These are phyloP conservation scores for Stigmatopora argus DNA, from an alignment of 2,113 vertebrate species.

Conservation along the genomic window DNA sequence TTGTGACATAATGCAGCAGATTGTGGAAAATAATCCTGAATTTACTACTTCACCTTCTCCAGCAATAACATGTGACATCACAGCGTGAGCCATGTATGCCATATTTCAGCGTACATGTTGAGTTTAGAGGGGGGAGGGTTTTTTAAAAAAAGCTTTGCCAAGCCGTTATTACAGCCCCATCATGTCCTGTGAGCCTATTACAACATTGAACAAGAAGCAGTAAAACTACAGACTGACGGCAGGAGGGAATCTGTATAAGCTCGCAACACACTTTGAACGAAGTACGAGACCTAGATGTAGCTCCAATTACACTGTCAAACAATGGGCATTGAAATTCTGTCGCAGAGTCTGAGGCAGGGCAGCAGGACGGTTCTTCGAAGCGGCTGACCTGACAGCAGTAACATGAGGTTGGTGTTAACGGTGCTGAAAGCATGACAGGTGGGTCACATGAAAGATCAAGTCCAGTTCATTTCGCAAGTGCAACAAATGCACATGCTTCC, in stretches of 20 bases:
- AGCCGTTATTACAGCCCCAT: conserved; percentile 67
- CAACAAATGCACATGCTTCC: conserved; percentile 86
- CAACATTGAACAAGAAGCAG: conserved; percentile 58
- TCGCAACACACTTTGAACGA: conserved; percentile 29
- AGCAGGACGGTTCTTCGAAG: conserved; percentile 30
- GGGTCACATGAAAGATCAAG: conserved; percentile 80
- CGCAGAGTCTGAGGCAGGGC: neutral
- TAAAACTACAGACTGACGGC: conserved; percentile 42
- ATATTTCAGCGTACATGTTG: conserved; percentile 61
- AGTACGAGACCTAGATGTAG: conserved; percentile 31
- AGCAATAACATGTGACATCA: conserved; percentile 80
- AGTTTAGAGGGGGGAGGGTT: conserved; percentile 57
- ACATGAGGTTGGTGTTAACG: conserved; percentile 78
- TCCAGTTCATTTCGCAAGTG: conserved; percentile 75
- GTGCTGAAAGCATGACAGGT: conserved; percentile 83
- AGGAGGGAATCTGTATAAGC: conserved; percentile 21
- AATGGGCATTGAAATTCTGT: conserved; percentile 39
- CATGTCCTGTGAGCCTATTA: conserved; percentile 67
- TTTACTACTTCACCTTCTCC: conserved; percentile 69
- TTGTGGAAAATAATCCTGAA: conserved; percentile 72
- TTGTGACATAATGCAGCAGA: conserved; percentile 74
- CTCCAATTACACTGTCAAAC: conserved; percentile 36
- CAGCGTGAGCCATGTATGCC: conserved; percentile 61
- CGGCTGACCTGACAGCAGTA: conserved; percentile 67
- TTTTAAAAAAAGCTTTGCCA: conserved; percentile 61